Conservation (phyloP, 2,888 invertebrate species). For the Gymnosoma rotundatum region DNA sequence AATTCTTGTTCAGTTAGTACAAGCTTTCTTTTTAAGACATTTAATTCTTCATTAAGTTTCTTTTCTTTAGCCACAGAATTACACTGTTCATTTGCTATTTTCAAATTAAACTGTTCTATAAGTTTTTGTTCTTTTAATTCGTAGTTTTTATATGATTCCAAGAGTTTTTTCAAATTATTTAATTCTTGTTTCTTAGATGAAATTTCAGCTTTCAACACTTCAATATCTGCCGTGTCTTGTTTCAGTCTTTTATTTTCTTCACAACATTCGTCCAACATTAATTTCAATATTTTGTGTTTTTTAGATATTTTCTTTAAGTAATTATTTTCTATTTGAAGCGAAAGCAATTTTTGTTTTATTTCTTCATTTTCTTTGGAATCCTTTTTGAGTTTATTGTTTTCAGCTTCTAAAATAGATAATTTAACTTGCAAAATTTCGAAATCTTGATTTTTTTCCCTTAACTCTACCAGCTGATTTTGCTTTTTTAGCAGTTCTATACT, state of each 20-base stretch:
- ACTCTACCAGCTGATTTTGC: slow-evolving; percentile 2
- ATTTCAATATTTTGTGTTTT: slow-evolving; percentile 15
- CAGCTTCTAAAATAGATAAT: slow-evolving; percentile 22
- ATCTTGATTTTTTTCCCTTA: not conserved
- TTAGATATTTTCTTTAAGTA: slow-evolving; percentile 4
- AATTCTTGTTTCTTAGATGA: slow-evolving; percentile 21
- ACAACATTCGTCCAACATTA: slow-evolving; percentile 19
- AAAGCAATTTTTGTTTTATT: slow-evolving; percentile 15
- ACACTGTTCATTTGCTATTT: slow-evolving; percentile 12
- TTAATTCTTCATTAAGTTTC: slow-evolving; percentile 19
- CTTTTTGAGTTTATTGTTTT: slow-evolving; percentile 33
- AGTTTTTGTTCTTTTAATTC: not conserved
- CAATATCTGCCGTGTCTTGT: not conserved
- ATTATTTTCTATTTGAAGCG: slow-evolving; percentile 34
- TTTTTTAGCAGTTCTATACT: not conserved
- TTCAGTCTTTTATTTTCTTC: slow-evolving; percentile 46
- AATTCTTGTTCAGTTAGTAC: slow-evolving; percentile 19
- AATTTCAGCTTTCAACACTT: slow-evolving; percentile 24
- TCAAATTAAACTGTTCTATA: not conserved
- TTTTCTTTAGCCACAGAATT: slow-evolving; percentile 1
- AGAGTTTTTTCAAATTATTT: slow-evolving; percentile 7
- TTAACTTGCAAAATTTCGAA: slow-evolving; percentile 17
- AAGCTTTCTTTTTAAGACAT: slow-evolving; percentile 16
- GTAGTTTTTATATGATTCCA: not conserved
- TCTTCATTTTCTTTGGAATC: slow-evolving; percentile 2